Evolutionary conservation across 2,113 vertebrate species (phyloP).

Genomic region (Pogona vitticeps): DNA sequence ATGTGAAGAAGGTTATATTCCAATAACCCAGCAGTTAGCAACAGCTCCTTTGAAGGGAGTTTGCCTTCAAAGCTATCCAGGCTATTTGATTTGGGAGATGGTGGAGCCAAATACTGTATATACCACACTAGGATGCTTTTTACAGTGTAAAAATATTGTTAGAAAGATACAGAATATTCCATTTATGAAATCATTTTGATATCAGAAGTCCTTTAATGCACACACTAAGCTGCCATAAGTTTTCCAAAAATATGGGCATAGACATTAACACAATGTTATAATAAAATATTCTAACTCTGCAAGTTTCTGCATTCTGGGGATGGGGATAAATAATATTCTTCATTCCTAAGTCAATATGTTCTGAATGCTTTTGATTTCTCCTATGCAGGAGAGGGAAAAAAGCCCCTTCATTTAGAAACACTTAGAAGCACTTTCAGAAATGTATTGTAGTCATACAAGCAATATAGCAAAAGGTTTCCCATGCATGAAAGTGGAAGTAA

Average conservation of each 20-base stretch:
- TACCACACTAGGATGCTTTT: too few relatives aligned
- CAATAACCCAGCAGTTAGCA: too few relatives aligned
- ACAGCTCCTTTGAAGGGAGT: too few relatives aligned
- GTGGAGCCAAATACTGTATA: too few relatives aligned
- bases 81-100: too few relatives aligned
- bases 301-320: not conserved
- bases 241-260: not conserved
- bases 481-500: constrained; percentile 15
- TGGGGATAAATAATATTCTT: not conserved
- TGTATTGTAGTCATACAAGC: not conserved
- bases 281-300: not conserved
- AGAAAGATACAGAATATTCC: too few relatives aligned
- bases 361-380: not conserved
- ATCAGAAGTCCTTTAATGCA: too few relatives aligned
- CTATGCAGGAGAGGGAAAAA: not conserved
- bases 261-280: not conserved
- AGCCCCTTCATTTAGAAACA: not conserved
- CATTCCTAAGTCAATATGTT: not conserved
- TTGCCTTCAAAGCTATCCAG: too few relatives aligned
- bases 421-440: constrained; percentile 1
- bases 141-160: too few relatives aligned
- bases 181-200: too few relatives aligned
- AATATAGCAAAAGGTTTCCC: constrained; percentile 5
- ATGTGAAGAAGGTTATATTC: too few relatives aligned
- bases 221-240: too few relatives aligned